A percentile compares a stretch with the other conserved stretches of the same genome.
These are phyloP conservation scores for Amphimallon solstitiale DNA, from an alignment of 2,888 invertebrate species.

Conservation along the genomic window DNA sequence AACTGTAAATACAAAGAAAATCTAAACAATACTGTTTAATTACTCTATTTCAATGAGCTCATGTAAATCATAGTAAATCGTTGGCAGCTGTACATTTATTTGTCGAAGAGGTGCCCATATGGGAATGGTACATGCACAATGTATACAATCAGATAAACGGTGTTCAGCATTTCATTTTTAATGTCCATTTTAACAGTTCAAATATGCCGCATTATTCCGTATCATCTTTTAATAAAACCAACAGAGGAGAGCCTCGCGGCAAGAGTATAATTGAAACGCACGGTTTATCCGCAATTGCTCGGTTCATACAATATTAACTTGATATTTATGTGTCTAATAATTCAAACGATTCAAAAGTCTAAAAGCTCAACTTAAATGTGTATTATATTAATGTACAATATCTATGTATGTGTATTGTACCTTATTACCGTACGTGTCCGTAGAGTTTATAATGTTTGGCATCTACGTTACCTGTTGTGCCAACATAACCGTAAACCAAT, in stretches of 20 bases:
- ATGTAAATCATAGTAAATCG: too few relatives aligned
- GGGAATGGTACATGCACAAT: too few relatives aligned
- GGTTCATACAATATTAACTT: conserved; percentile 17
- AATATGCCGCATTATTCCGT: not conserved
- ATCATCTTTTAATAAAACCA: conserved; percentile 5
- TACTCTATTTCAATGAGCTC: too few relatives aligned
- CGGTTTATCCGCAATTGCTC: conserved; percentile 28
- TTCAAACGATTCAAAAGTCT: conserved; percentile 3
- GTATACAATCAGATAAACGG: too few relatives aligned
- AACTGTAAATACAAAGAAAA: too few relatives aligned
- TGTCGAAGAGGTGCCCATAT: too few relatives aligned
- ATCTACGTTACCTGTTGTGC: conserved; percentile 1
- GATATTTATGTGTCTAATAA: conserved; percentile 25
- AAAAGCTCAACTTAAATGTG: conserved; percentile 8
- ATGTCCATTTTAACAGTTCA: conserved; percentile 22
- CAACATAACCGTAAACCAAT: conserved; percentile 24
- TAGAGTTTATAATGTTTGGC: conserved; percentile 14
- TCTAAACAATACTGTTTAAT: too few relatives aligned
- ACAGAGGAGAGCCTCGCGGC: conserved; percentile 7
- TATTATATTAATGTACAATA: not conserved
- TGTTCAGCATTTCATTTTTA: conserved; percentile 4
- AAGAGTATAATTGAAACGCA: conserved; percentile 12
- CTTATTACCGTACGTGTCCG: not conserved
- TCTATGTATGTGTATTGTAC: not conserved
- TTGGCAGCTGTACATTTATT: too few relatives aligned